Conservation (phyloP, 2,797 vertebrate species). For the Furcifer pardalis region DNA sequence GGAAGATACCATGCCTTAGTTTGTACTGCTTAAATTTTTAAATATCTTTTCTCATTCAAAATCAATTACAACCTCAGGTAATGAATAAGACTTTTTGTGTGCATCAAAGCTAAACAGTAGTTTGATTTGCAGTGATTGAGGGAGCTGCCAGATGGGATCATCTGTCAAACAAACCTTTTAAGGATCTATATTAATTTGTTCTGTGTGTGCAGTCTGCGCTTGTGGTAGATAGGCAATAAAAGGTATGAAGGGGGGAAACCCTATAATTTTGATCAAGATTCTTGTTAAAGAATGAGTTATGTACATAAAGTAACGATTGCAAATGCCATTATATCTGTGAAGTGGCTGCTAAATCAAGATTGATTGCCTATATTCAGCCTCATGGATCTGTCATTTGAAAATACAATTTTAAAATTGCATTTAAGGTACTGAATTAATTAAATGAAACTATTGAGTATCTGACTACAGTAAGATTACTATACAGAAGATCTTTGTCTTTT, state of each 20-base stretch:
- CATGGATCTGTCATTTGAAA: slow-evolving; percentile 45
- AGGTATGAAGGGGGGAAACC: background rate
- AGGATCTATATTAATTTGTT: slow-evolving; percentile 17
- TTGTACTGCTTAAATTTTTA: background rate
- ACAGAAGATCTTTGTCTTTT: slow-evolving; percentile 52
- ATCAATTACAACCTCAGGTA: background rate
- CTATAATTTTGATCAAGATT: slow-evolving; percentile 23
- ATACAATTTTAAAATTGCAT: slow-evolving; percentile 46
- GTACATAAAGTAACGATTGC: background rate
- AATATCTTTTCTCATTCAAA: background rate
- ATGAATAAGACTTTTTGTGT: background rate
- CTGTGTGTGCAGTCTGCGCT: background rate
- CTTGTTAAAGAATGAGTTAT: slow-evolving; percentile 7
- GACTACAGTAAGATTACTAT: slow-evolving; percentile 49
- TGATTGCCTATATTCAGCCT: background rate
- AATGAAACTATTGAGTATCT: slow-evolving; percentile 28
- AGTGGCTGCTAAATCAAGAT: background rate
- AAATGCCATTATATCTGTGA: background rate
- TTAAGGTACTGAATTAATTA: slow-evolving; percentile 55
- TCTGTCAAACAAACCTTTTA: background rate
- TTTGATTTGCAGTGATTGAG: slow-evolving; percentile 3
- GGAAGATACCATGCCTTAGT: background rate
- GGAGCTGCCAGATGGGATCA: background rate
- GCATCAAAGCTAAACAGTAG: background rate
- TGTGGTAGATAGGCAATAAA: slow-evolving; percentile 13